phyloP scores from a whole-genome alignment of 2,113 vertebrate species.

The Antechinus stuartii region DNA sequence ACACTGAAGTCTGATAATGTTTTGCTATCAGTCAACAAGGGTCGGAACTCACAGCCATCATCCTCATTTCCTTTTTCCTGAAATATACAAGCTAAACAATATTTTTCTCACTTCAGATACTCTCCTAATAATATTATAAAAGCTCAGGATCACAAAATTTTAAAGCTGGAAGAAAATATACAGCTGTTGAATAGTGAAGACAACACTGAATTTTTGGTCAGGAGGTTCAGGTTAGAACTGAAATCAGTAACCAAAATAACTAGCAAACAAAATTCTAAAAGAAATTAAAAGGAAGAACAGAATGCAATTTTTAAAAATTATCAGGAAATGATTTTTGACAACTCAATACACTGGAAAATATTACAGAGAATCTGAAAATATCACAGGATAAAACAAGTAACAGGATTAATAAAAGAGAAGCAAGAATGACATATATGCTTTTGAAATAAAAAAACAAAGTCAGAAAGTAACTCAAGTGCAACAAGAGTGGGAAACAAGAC shows the following conservation, averaged over 20 bases:
- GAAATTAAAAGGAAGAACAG: neutral
- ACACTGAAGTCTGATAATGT: neutral
- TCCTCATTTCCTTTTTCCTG: constrained; percentile 22
- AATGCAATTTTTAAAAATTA: neutral
- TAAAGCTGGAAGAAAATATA: neutral
- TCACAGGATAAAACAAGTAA: neutral
- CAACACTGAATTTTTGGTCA: neutral
- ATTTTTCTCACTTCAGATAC: neutral
- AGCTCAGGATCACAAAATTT: neutral
- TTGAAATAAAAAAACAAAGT: neutral
- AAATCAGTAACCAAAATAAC: neutral
- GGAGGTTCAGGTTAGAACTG: neutral
- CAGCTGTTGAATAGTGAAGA: neutral
- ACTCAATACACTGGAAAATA: neutral
- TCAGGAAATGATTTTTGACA: neutral
- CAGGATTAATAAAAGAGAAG: neutral
- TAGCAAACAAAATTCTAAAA: neutral
- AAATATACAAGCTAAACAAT: constrained; percentile 6
- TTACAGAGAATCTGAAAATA: neutral
- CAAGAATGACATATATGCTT: neutral
- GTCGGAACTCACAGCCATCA: neutral
- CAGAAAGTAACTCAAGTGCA: neutral
- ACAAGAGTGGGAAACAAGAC: neutral
- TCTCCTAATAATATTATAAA: neutral
- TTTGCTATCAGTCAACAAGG: neutral